These are phyloP conservation scores for Spinus olivaceus DNA, from an alignment of 2,797 vertebrate species.

Conservation along the genomic window DNA sequence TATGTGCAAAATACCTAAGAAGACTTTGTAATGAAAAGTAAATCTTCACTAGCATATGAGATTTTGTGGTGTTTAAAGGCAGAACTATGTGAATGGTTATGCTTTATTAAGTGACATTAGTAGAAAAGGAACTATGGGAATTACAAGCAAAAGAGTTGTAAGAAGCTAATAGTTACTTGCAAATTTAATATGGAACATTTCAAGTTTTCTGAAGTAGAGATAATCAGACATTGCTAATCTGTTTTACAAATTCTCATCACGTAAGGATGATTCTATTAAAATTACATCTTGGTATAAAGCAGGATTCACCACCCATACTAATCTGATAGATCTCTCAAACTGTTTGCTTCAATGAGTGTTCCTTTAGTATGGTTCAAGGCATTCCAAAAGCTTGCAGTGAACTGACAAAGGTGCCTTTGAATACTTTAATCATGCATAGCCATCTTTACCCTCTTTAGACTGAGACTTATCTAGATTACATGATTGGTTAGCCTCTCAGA, in stretches of 20 bases:
- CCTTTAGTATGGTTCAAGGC: background rate
- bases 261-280: background rate
- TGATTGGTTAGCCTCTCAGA: constrained; percentile 32
- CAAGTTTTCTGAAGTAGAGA: constrained; percentile 19
- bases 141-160: background rate
- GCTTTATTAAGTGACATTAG: constrained; percentile 1
- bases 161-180: background rate
- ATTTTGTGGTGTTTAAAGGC: background rate
- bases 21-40: background rate
- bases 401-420: constrained; percentile 33
- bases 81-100: background rate
- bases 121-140: background rate
- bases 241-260: background rate
- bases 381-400: background rate
- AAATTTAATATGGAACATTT: constrained; percentile 27
- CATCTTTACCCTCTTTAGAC: background rate
- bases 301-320: background rate
- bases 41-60: background rate
- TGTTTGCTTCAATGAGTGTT: background rate
- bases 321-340: background rate
- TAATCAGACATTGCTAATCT: background rate
- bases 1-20: background rate
- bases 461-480: constrained; percentile 18
- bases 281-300: background rate
- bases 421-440: background rate